Evolutionary conservation across 2,797 vertebrate genomes (phyloP).

Genomic region (Tapirus indicus): DNA sequence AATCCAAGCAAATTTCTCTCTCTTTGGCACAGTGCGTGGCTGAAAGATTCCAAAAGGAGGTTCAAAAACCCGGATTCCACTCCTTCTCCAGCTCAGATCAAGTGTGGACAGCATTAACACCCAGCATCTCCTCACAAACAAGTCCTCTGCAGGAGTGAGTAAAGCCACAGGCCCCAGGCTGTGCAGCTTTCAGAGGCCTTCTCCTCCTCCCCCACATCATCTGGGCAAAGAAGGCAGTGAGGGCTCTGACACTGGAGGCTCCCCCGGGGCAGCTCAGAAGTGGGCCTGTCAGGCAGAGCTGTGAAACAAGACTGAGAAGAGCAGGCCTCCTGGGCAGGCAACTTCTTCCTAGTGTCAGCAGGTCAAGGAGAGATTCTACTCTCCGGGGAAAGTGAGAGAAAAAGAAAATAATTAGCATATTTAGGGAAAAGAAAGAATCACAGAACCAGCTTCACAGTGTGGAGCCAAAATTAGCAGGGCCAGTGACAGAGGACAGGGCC

Average conservation of each 20-base stretch:
- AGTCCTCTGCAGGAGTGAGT: not conserved
- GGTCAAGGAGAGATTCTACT: not conserved
- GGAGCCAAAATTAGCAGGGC: not conserved
- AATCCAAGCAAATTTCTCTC: slow-evolving; percentile 7
- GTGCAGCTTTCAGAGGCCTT: not conserved
- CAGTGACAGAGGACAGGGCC: not conserved
- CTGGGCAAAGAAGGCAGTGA: not conserved
- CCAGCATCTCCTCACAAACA: not conserved
- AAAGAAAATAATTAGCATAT: not conserved
- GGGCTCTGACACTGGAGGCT: not conserved
- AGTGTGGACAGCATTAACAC: not conserved
- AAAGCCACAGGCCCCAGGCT: not conserved
- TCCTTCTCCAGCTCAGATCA: not conserved
- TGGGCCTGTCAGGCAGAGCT: not conserved
- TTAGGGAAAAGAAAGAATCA: slow-evolving; percentile 15
- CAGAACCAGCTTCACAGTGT: not conserved
- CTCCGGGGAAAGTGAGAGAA: slow-evolving; percentile 32
- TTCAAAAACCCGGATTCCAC: not conserved
- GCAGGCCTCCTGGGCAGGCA: not conserved
- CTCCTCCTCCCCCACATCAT: not conserved
- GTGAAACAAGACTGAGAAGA: not conserved
- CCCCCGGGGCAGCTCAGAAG: not conserved
- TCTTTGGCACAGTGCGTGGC: not conserved
- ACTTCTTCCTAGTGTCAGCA: not conserved
- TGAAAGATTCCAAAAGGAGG: not conserved